phyloP scores from a whole-genome alignment of 2,113 vertebrate species.

The Centrocercus urophasianus region DNA sequence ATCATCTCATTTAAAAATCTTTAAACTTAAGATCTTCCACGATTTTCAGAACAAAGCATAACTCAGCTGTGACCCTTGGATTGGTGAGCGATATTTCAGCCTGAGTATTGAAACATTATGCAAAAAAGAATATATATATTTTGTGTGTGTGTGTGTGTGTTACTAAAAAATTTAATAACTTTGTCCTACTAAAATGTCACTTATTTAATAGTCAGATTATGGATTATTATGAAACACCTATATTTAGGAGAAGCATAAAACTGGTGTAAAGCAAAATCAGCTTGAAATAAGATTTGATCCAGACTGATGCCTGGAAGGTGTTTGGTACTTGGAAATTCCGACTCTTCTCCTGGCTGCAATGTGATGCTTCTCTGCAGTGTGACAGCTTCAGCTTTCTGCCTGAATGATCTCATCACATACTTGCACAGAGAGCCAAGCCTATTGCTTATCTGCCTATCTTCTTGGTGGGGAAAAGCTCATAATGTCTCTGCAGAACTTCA shows the following conservation, averaged over 20 bases:
- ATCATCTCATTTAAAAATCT: not conserved
- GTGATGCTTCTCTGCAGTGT: not conserved
- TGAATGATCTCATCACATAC: slow-evolving; percentile 42
- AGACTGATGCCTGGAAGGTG: not conserved
- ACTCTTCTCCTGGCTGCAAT: not conserved
- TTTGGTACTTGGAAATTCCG: slow-evolving; percentile 7
- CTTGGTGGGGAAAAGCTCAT: slow-evolving; percentile 33
- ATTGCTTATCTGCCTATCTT: slow-evolving; percentile 45
- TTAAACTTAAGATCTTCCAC: not conserved
- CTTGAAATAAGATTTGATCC: not conserved
- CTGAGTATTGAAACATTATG: not conserved
- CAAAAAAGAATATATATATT: not conserved
- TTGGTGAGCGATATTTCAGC: not conserved
- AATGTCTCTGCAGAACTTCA: slow-evolving; percentile 23
- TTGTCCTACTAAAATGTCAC: not conserved
- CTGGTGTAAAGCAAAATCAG: not conserved
- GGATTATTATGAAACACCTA: not conserved
- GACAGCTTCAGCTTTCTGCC: slow-evolving; percentile 51
- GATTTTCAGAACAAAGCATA: not conserved
- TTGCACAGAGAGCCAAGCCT: not conserved
- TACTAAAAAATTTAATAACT: not conserved
- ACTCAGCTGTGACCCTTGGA: not conserved
- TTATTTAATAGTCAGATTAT: not conserved
- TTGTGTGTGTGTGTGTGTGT: not conserved
- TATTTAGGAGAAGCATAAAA: not conserved